Evolutionary conservation across 2,797 vertebrate genomes (phyloP), one percentile per base, ranked within the genome.

Genomic region (Betta splendens): DNA sequence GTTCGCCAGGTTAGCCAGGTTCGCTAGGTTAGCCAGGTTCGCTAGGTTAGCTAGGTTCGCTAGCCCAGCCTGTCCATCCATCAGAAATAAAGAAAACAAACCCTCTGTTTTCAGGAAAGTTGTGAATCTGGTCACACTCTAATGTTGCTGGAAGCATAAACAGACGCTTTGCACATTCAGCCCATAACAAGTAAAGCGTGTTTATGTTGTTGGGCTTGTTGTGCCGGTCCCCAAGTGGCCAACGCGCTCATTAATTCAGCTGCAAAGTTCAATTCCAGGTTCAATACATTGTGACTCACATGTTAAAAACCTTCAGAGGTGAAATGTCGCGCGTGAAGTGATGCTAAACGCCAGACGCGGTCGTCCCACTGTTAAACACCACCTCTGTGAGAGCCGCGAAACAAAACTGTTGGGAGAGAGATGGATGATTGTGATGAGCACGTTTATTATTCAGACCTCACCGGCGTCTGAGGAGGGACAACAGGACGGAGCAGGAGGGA

Each of bases 391-490:
- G n/a, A n/a, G n/a, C n/a, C 16, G 33, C 50, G 73, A 73, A 78
- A 79, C 78, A 64, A 43, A 38, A 72, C 13, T 61, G 66, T 36
- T 51, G 45, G 62, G 64, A 28, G 47, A 37, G 71, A 78, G 63
- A 80, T 20, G 60, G 75, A 80, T 54, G 72, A 62, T 73, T 67
- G 42, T 57, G 85, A 80, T 67, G 69, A 68, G 44, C 52, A 58
- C 61, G 71, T 89, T 88, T 77, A 78, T 89, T 82, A 90, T 90
- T 87, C 83, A 86, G 62, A 42, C 62, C 63, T 65, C 51, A 51
- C 62, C 65, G 51, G 68, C 62, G 79, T 76, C 75, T 82, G 67
- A 69, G 69, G 77, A 75, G 69, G 69, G 72, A 66, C 66, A 58
- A 35, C 50, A 36, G 67, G 58, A 64, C 48, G 1, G 56, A 56